A percentile compares a stretch with the other conserved stretches of the same genome.
Evolutionary conservation across 2,888 invertebrate genomes (phyloP).

Genomic region (Steinernema scapterisci): DNA sequence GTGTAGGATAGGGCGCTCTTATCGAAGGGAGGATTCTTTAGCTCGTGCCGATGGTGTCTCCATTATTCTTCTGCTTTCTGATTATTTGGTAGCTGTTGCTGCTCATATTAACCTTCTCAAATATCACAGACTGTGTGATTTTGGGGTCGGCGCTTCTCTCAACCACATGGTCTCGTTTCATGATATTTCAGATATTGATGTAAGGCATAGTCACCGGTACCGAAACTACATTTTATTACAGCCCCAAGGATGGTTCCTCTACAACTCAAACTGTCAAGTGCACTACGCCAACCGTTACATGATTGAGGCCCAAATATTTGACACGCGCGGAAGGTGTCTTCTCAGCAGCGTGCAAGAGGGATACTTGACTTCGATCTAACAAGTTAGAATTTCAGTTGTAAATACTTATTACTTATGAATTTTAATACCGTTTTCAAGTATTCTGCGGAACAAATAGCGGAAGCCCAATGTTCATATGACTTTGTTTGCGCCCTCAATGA

Average conservation of each 20-base stretch:
- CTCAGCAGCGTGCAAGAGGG: neutral
- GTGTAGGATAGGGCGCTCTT: neutral
- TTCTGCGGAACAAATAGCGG: too few relatives aligned
- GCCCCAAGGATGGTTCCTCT: neutral
- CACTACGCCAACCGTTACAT: neutral
- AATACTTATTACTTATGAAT: too few relatives aligned
- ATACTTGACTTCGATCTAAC: neutral
- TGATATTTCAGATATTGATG: neutral
- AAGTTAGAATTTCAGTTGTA: too few relatives aligned
- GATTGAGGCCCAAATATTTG: neutral
- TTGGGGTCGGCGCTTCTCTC: neutral
- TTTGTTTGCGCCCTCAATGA: too few relatives aligned
- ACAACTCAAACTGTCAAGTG: neutral
- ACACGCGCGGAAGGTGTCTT: neutral
- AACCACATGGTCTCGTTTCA: conserved; percentile 5
- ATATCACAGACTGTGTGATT: neutral
- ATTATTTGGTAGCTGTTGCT: neutral
- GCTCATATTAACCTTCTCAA: conserved; percentile 1
- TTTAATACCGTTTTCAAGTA: too few relatives aligned
- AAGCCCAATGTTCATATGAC: too few relatives aligned
- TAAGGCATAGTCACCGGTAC: neutral
- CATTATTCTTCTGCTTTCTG: neutral
- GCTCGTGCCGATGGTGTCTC: neutral
- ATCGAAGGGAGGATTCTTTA: neutral
- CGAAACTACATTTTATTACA: neutral